phyloP scores from a whole-genome alignment of 35 echinoderm and acorn worm genomes.

The Diadema setosum region DNA sequence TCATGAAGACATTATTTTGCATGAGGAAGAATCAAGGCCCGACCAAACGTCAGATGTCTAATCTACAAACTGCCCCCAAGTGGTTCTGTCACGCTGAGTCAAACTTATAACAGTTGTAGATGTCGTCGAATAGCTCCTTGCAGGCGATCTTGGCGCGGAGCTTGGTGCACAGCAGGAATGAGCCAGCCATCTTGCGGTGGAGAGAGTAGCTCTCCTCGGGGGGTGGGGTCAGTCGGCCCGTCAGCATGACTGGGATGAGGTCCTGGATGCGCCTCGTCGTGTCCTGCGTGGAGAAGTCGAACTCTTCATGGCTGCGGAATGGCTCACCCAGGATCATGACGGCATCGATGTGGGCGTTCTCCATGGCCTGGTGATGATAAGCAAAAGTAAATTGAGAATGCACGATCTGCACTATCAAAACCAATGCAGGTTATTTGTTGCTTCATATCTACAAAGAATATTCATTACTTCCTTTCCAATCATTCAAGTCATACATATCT shows the following conservation, averaged over 20 bases:
- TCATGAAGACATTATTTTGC: too few relatives aligned
- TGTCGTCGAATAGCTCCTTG: conserved; percentile 84
- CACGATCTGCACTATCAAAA: too few relatives aligned
- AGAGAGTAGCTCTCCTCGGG: conserved; percentile 96
- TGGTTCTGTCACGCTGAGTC: background rate
- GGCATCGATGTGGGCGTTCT: conserved; percentile 89
- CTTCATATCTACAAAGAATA: too few relatives aligned
- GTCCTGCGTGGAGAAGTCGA: conserved; percentile 88
- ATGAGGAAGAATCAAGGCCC: too few relatives aligned
- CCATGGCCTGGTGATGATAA: conserved; percentile 47
- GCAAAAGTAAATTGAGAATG: too few relatives aligned
- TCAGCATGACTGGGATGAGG: conserved; percentile 78
- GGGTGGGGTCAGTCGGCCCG: conserved; percentile 72
- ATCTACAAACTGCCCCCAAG: too few relatives aligned
- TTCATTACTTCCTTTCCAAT: too few relatives aligned
- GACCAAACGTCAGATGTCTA: too few relatives aligned
- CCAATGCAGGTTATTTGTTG: too few relatives aligned
- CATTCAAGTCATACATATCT: too few relatives aligned
- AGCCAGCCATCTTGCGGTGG: conserved; percentile 88
- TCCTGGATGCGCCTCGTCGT: conserved; percentile 76
- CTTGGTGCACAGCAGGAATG: conserved; percentile 92
- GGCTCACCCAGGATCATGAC: conserved; percentile 97
- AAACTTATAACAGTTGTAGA: conserved; percentile 71
- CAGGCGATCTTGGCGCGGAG: conserved; percentile 79
- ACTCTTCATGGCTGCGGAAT: conserved; percentile 30